Evolutionary conservation across 2,888 invertebrate genomes (phyloP), one percentile per base, ranked within the genome.

Genomic region (Oxystoma pomonae): DNA sequence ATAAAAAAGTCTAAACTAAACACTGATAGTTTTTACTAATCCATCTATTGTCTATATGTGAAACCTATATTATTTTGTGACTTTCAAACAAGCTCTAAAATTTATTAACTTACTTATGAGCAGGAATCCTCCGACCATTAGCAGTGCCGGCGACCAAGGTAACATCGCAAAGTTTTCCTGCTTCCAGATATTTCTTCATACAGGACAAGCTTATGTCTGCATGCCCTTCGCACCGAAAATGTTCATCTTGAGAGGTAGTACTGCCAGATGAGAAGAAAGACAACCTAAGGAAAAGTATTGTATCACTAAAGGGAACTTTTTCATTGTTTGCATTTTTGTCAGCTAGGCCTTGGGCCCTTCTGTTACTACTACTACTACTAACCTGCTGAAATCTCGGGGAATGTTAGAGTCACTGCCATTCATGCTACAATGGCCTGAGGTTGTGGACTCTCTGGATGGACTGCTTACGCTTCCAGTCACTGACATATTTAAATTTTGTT

Each of bases 151-250:
- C 94, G 71, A 95, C 87, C 20, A 96, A 85, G 18, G 88, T 87
- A 58, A 96, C 91, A 83, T 96, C 96, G 76, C 94, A 94, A 60
- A 96, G 83, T 79, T 92, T 90, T 73, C 91, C 88, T 65, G 90
- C 88, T 75, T 90, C 87, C 69, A 91, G 86, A 82, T 93, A 94
- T 60, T 86, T 85, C 77, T 90, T 90, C 88, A 96, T 92, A 75
- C 90, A 89, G 70, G 87, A 87, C 60, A 96, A 83, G 74, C 93
- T 90, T 62, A 85, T 85, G 75, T 92, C 91, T 5, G 95, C 90
- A 81, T 95, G 94, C 75, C 90, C 89, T 72, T 86, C 85, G 76
- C 88, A 87, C 72, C 87, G 86, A 80, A 89, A 91, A 76, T 86
- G 88, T 79, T 92, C 92, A 80, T 92, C 91, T 77, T 90, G 90